Evolutionary conservation across 2,113 vertebrate genomes (phyloP).

Genomic region (Phodopus roborovskii): DNA sequence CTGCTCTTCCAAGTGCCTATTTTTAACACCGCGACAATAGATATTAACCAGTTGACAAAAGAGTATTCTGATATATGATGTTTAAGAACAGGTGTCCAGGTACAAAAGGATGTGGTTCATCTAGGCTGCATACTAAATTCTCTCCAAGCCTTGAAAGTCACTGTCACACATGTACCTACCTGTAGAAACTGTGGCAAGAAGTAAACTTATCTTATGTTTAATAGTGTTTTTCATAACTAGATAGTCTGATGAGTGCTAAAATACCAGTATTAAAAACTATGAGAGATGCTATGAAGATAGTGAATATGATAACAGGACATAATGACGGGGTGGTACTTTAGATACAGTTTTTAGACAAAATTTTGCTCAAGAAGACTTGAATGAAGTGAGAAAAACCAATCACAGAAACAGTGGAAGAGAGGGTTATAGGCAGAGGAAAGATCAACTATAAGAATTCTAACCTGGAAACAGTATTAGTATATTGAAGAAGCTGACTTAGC

Average conservation of each 20-base stretch:
- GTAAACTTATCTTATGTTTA: neutral
- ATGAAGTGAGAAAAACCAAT: neutral
- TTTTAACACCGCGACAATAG: slow-evolving; percentile 53
- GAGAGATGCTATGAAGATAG: neutral
- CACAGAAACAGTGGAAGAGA: neutral
- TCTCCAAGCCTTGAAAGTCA: slow-evolving; percentile 3
- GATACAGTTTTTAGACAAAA: neutral
- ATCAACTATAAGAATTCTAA: neutral
- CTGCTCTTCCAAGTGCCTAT: slow-evolving; percentile 13
- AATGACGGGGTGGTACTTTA: neutral
- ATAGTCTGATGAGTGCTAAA: neutral
- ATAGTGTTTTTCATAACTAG: neutral
- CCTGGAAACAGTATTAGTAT: neutral
- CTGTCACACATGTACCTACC: neutral
- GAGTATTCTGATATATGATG: neutral
- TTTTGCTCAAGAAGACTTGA: neutral
- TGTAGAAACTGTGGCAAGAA: neutral
- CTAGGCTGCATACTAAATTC: neutral
- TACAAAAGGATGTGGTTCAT: neutral
- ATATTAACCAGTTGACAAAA: slow-evolving; percentile 18
- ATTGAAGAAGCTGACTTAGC: neutral
- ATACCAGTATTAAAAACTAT: neutral
- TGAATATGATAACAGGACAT: neutral
- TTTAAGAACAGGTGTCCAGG: neutral
- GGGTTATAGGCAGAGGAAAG: neutral